A percentile compares a stretch with the other conserved stretches of the same genome.
Conservation (phyloP, 2,113 vertebrate species). For the Rhabdomys dilectus region DNA sequence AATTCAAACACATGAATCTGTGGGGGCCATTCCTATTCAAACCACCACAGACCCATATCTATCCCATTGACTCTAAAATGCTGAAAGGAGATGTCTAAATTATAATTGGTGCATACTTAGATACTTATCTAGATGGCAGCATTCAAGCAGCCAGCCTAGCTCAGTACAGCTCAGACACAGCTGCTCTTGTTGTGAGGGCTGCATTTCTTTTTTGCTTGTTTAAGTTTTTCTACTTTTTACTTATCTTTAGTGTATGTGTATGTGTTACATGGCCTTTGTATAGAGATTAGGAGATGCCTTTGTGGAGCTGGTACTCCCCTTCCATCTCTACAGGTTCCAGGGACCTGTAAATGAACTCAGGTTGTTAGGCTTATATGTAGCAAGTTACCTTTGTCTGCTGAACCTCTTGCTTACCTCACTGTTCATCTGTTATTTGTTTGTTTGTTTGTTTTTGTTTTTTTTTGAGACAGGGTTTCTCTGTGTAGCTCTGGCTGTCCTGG, state of each 20-base stretch:
- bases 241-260: background rate
- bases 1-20: background rate
- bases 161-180: background rate
- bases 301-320: background rate
- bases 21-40: background rate
- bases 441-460: too few species aligned
- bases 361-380: background rate
- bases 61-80: background rate
- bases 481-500: too few species aligned
- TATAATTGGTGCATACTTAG: background rate
- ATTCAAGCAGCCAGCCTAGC: background rate
- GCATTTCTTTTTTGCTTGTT: background rate
- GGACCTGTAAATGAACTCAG: background rate
- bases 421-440: background rate
- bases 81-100: conserved; percentile 6
- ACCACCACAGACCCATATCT: background rate
- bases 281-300: background rate
- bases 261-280: background rate
- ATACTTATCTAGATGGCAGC: background rate
- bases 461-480: too few species aligned
- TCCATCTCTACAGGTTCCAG: background rate
- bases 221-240: background rate
- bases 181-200: background rate
- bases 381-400: background rate
- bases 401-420: background rate